Base-by-base conservation (phyloP, 2,797 vertebrate genomes). In the Euthynnus affinis region DNA sequence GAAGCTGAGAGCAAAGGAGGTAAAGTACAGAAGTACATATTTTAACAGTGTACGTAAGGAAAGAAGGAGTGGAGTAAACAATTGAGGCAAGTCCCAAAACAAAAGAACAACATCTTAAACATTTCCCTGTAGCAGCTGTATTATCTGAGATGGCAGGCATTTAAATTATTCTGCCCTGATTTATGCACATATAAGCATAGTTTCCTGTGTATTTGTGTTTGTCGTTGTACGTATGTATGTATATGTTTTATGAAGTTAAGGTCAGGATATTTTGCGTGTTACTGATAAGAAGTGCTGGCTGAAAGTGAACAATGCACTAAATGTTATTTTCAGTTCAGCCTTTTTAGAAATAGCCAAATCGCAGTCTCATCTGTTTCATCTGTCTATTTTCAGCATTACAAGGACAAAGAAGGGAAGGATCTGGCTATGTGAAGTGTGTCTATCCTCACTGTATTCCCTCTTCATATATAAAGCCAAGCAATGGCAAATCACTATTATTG, bases 1-100 rank as follows among this genome's bases (percentile, higher is more conserved):
- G 40, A 80, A 82, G 74, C 76, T 69, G 67, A 74, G 69, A 74
- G 81, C 71, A 62, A 83, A 89, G 71, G 60, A 85, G 80, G 73
- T 61, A 46, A 84, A 71, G 63, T 18, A 81, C 58, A 78, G 72
- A 82, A 71, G 71, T 64, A 69, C 49, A 71, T 62, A 55, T 76
- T 85, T 77, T 77, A 63, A 87, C 81, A 72, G 66, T 34, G 74
- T 74, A 76, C 37, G 72, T 86, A 44, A 51, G 40, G 70, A 61
- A 53, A 9, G 59, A 65, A 20, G 55, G n/a, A 55, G 59, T 1
- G 15, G 17, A 42, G 51, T 66, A 69, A 74, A 82, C 37, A 87
- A 76, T 20, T 22, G 70, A 74, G 23, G 40, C 27, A 9, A 46
- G 44, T 9, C 20, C 10, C 53, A 63, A 69, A 74, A 71, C 22